phyloP scores from a whole-genome alignment of 2,888 invertebrate species.

The Lampropteryx suffumata region DNA sequence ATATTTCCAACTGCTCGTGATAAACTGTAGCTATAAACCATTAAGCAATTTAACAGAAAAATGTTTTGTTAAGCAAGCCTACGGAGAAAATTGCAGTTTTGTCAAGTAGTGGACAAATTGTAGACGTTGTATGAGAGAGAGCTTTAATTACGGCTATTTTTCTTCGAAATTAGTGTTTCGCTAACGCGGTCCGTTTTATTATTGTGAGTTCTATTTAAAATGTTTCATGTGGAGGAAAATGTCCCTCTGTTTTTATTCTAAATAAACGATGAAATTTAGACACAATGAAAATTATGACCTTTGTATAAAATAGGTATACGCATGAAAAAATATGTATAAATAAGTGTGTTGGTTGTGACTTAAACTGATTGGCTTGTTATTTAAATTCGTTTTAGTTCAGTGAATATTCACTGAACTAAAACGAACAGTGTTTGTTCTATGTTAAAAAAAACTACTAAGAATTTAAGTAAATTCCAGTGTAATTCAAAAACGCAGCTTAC shows the following conservation, averaged over 20 bases:
- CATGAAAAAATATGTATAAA: too few species aligned
- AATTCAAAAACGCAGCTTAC: not conserved
- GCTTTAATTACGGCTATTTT: constrained; percentile 25
- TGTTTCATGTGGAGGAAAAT: constrained; percentile 2
- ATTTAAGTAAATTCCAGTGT: constrained; percentile 20
- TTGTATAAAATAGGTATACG: too few species aligned
- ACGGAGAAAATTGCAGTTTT: constrained; percentile 23
- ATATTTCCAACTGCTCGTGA: constrained; percentile 47
- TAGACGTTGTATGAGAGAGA: constrained; percentile 22
- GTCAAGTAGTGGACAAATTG: constrained; percentile 32
- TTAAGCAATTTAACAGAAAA: constrained; percentile 33
- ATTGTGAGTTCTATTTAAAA: constrained; percentile 15
- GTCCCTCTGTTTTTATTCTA: not conserved
- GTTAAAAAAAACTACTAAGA: too few species aligned
- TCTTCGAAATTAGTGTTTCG: constrained; percentile 29
- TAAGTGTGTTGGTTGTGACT: too few species aligned
- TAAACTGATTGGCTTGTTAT: too few species aligned
- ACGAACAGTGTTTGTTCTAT: too few species aligned
- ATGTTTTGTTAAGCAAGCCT: constrained; percentile 36
- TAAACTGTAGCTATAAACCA: constrained; percentile 43
- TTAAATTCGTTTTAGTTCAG: too few species aligned
- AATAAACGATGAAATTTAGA: constrained; percentile 3
- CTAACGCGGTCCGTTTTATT: constrained; percentile 18
- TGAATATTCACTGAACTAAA: too few species aligned
- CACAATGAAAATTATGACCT: not conserved